Evolutionary conservation across 2,113 vertebrate genomes (phyloP).

Genomic region (Acanthisitta chloris): DNA sequence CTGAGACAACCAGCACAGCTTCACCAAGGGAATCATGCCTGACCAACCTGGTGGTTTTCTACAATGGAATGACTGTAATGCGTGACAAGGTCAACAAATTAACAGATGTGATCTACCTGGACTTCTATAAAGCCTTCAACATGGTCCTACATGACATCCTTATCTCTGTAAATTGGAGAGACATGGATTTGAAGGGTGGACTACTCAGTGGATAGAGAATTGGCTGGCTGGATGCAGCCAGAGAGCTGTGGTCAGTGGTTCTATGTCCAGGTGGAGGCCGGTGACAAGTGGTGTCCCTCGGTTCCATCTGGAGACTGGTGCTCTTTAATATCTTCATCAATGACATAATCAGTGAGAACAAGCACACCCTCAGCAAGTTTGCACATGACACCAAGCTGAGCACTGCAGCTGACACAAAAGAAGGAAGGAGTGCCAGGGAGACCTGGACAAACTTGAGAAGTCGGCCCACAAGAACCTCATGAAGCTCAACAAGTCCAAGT

Average conservation of each 20-base stretch:
- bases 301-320: neutral
- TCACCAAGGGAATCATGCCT: neutral
- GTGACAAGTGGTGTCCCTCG: fast-evolving
- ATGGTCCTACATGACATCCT: neutral
- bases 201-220: neutral
- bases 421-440: neutral
- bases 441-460: neutral
- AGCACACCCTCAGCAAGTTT: neutral
- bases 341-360: neutral
- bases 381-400: neutral
- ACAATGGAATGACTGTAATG: fast-evolving
- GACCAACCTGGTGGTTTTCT: neutral
- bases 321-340: neutral
- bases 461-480: neutral
- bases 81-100: neutral
- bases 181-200: neutral
- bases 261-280: neutral
- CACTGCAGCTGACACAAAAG: neutral
- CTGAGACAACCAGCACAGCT: neutral
- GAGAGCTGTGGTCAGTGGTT: neutral
- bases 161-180: neutral
- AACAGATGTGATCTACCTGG: neutral
- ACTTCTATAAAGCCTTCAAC: neutral
- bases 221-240: neutral
- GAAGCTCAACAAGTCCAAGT: neutral